Percentiles rank a stretch among this genome's conserved stretches.
Conservation (phyloP, 1,140 invertebrate genomes). For the Drosophila nebulosa region DNA sequence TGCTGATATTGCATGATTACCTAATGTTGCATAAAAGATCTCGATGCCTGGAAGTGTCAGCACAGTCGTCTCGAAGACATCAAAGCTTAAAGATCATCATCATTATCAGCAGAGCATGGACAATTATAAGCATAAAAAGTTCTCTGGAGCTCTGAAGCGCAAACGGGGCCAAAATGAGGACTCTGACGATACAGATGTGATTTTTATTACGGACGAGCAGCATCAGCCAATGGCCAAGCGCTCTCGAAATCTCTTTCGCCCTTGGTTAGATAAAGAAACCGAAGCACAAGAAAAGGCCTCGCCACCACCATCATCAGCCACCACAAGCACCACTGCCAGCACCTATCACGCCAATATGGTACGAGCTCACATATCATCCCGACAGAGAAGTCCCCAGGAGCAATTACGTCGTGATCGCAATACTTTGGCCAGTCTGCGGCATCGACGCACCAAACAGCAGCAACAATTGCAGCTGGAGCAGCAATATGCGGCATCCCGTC, state of each 20-base stretch:
- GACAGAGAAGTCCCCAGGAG: conserved; percentile 52
- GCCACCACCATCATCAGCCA: not conserved
- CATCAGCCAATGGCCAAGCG: conserved; percentile 46
- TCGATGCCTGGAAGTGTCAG: conserved; percentile 31
- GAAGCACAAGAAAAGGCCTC: not conserved
- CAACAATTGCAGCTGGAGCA: conserved; percentile 44
- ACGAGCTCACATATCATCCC: conserved; percentile 19
- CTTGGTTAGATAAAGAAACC: conserved; percentile 49
- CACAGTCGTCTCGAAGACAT: conserved; percentile 57
- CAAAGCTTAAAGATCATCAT: conserved; percentile 26
- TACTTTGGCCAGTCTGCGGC: conserved; percentile 46
- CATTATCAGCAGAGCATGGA: conserved; percentile 29
- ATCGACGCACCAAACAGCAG: conserved; percentile 46
- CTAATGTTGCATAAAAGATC: conserved; percentile 71
- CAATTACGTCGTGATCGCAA: conserved; percentile 56
- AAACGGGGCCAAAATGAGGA: conserved; percentile 47
- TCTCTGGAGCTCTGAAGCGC: conserved; percentile 46
- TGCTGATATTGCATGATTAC: conserved; percentile 34
- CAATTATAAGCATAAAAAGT: conserved; percentile 59
- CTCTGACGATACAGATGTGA: conserved; percentile 51
- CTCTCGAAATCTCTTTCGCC: conserved; percentile 56
- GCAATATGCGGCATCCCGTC: conserved; percentile 32
- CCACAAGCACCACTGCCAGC: not conserved
- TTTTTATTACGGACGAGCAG: conserved; percentile 43
- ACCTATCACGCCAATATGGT: conserved; percentile 58